phyloP scores from a whole-genome alignment of 2,113 vertebrate genomes.

The Anhinga anhinga region DNA sequence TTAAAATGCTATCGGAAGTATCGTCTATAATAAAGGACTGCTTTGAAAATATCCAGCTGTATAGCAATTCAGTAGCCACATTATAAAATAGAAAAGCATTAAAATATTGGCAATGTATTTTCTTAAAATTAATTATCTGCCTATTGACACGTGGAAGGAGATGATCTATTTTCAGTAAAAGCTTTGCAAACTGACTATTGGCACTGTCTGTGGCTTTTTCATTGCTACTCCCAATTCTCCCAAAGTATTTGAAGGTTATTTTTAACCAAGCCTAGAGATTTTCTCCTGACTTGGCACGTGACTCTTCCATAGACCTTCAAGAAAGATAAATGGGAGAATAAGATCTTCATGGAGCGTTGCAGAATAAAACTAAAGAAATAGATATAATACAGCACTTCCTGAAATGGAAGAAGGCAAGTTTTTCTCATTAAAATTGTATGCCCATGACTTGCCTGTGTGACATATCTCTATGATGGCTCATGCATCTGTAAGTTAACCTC shows the following conservation, averaged over 20 bases:
- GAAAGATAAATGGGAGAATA: not conserved
- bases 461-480: not conserved
- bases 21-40: not conserved
- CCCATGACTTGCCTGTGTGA: not conserved
- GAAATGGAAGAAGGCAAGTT: not conserved
- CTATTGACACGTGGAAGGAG: slow-evolving; percentile 15
- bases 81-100: slow-evolving; percentile 3
- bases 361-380: not conserved
- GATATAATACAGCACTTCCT: not conserved
- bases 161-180: not conserved
- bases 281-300: not conserved
- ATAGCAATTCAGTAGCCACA: not conserved
- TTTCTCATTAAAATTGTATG: not conserved
- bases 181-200: not conserved
- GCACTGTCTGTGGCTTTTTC: not conserved
- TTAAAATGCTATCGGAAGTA: slow-evolving; percentile 40
- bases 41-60: slow-evolving; percentile 46
- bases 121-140: slow-evolving; percentile 24
- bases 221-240: not conserved
- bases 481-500: not conserved
- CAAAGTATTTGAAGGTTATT: not conserved
- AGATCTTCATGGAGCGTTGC: not conserved
- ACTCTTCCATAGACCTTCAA: not conserved
- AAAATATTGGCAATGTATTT: not conserved
- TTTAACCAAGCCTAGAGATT: no score